Evolutionary conservation across 2,797 vertebrate genomes (phyloP), one percentile per base, ranked within the genome.

Genomic region (Melanotaenia parkinsoni): DNA sequence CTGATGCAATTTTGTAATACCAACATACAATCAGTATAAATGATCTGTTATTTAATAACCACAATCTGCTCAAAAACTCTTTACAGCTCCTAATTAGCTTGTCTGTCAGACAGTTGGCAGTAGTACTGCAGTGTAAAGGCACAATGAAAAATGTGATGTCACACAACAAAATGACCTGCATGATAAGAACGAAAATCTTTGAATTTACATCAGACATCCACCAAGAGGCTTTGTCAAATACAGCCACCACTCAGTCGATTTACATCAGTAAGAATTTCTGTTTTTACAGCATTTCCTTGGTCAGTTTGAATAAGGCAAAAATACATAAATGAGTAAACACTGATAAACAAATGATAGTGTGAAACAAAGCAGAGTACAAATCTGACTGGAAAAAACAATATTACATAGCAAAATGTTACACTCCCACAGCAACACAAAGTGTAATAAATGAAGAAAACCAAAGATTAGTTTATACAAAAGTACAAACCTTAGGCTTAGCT

Each of bases 21-120:
- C 12, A 59, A 72, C 47, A 63, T 65, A 70, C 69, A 58, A 59
- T 57, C 38, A 30, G 18, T 81, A 65, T 80, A 76, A 85, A 80
- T 80, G 76, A 91, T 79, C 74, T 83, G 88, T 91, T 93, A 92
- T 94, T 94, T 94, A 94, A 94, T 95, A 93, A 92, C 86, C 82
- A 90, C 70, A 70, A 81, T 84, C 79, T 76, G 74, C 78, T 86
- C 73, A 84, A 81, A 70, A 83, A 89, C 88, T 87, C 88, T 81
- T 78, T 89, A 89, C 89, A 90, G 87, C 81, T 89, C 72, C 80
- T 82, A 84, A 87, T 81, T 78, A 45, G 81, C 65, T 74, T 64
- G 86, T 91, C 89, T 84, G 80, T 83, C 84, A 91, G 84, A 92
- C 86, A 88, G 80, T 80, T 84, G 85, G 91, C 89, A 91, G 88